Conservation (phyloP, 1,140 invertebrate species). For the Musca vetustissima region DNA sequence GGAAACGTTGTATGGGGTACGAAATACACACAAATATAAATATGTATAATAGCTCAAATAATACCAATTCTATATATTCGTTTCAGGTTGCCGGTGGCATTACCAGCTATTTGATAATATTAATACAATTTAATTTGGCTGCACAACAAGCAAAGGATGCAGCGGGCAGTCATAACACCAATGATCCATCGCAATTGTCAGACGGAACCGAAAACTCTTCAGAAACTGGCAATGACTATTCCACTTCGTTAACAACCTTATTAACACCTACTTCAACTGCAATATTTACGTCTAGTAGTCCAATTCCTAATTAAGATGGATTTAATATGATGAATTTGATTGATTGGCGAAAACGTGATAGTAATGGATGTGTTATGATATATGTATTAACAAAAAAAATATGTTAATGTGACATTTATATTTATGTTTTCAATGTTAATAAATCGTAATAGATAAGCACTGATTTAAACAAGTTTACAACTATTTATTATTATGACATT, state of each 20-base stretch:
- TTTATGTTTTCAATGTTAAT: no score
- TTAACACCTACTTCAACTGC: slow-evolving; percentile 24
- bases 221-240: neutral
- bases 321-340: no score
- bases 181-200: neutral
- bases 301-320: no score
- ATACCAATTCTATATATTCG: neutral
- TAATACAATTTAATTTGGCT: slow-evolving; percentile 55
- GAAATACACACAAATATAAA: neutral
- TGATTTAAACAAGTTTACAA: no score
- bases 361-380: no score
- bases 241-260: neutral
- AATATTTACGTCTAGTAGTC: no score
- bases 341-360: no score
- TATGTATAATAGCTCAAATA: no score
- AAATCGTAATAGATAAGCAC: no score
- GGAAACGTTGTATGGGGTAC: slow-evolving; percentile 52
- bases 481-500: no score
- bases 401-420: no score
- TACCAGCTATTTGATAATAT: slow-evolving; percentile 53
- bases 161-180: slow-evolving; percentile 39
- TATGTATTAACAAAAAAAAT: no score
- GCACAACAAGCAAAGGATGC: slow-evolving; percentile 53
- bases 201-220: neutral
- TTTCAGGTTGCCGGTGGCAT: slow-evolving; percentile 48